Conservation (phyloP, 2,113 vertebrate species). For the Sula dactylatra region DNA sequence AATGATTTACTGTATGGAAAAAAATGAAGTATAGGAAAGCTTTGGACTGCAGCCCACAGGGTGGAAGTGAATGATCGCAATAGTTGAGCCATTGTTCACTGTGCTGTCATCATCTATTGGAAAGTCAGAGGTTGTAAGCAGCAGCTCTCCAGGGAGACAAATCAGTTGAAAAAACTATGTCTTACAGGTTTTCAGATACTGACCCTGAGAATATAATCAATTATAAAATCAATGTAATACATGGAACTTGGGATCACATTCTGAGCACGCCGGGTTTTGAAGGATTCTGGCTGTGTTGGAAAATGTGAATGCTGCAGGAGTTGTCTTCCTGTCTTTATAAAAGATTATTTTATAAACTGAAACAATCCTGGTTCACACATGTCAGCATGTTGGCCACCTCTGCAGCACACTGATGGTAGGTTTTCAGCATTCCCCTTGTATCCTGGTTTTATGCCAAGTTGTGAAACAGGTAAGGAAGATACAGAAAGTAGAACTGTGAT, state of each 20-base stretch:
- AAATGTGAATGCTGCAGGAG: neutral
- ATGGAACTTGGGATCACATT: slow-evolving; percentile 36
- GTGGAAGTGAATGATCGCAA: slow-evolving; percentile 16
- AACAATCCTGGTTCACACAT: neutral
- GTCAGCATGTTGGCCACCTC: neutral
- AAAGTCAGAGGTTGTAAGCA: slow-evolving; percentile 51
- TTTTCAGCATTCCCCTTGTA: neutral
- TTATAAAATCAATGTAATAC: slow-evolving; percentile 65
- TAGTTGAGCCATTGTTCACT: slow-evolving; percentile 35
- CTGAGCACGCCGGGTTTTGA: slow-evolving; percentile 3
- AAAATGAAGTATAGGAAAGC: neutral
- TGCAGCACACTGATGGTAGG: neutral
- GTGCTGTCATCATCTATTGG: slow-evolving; percentile 43
- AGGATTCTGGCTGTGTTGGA: slow-evolving; percentile 1
- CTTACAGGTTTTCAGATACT: slow-evolving; percentile 55
- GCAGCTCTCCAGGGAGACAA: slow-evolving; percentile 56
- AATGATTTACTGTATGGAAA: neutral
- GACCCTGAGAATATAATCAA: slow-evolving; percentile 52
- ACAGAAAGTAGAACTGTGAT: neutral
- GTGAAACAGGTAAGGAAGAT: neutral
- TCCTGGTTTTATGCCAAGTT: neutral
- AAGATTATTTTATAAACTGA: neutral
- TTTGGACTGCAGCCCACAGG: neutral
- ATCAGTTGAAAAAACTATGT: slow-evolving; percentile 59
- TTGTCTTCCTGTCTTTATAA: neutral